Evolutionary conservation across 2,888 invertebrate species (phyloP), one percentile per base, ranked within the genome.

Genomic region (Pandemis corylana): DNA sequence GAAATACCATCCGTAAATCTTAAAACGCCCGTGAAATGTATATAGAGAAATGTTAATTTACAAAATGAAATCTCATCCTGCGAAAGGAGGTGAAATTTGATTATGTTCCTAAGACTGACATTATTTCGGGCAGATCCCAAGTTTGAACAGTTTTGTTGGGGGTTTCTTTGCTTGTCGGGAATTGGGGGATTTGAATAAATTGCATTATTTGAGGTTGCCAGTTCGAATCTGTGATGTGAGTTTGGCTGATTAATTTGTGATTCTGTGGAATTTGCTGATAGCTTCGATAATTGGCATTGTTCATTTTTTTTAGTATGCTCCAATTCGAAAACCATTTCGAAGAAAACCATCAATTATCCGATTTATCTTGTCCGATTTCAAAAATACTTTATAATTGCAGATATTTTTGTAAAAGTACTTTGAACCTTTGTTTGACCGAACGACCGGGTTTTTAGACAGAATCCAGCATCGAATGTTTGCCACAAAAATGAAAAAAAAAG

Each of bases 21-120:
- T 84, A 85, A 87, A 88, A 85, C 80, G 79, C 79, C 83, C 81
- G 85, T 89, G 86, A 90, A 90, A 89, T 87, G 87, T 84, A 85
- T 87, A 89, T 92, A 90, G 89, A 89, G 87, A 90, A 90, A 91
- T 87, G 90, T 90, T 92, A 91, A 91, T 91, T 90, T 83, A 83
- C 84, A 80, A 88, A 92, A 92, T 91, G 87, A 92, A 93, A 91
- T 73, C 66, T 73, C 81, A 82, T 83, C 80, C 80, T 80, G 80
- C 83, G 83, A 81, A 89, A 86, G 85, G 88, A 88, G 89, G 88
- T 86, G 85, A 89, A 89, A 93, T 93, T 92, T 93, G 93, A 93
- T 93, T 92, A 93, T 90, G 88, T 88, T 89, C 66, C 88, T 87
- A 89, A 85, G 85, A 82, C 89, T 89, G 89, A 90, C 89, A 88